Base-by-base conservation (phyloP, 2,113 vertebrate genomes). In the Rostratula benghalensis region DNA sequence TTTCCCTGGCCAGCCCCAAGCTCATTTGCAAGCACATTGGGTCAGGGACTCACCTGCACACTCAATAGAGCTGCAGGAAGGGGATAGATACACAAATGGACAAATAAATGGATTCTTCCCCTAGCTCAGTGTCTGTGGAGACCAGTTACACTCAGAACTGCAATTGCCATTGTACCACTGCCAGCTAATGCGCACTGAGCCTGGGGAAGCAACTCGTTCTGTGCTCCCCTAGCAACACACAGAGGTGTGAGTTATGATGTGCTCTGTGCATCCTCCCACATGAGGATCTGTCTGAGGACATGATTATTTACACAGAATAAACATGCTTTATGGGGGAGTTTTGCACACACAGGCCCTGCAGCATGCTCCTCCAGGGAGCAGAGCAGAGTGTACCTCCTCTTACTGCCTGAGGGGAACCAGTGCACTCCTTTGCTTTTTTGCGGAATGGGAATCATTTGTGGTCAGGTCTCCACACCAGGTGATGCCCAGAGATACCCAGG, bases 121-220 rank as follows among this genome's bases (percentile, higher is more conserved):
- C 16, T 35, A 4, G 16, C 35, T 54, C 22, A 11, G 46, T 74
- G 85, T 22, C 28, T 83, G 43, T 21, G 70, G 74, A 77, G n/a
- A 10, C 48, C 46, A 54, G 30, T 57, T 37, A 46, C 1, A 1
- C 45, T 86, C 68, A 56, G 70, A 64, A 54, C 18, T 22, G 4
- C 12, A 35, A 81, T 8, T 59, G 59, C 68, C 30, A 41, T 45
- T 0, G 0, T 53, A 56, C 51, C 53, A 71, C 46, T 1, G 0
- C 0, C 3, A 77, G 33, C 53, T 93, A 37, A 63, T 51, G 37
- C 0, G 2, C 21, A 17, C 68, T 28, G 43, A 1, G 1, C 31
- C 7, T 5, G 4, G 22, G 31, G 43, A 68, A 78, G 78, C 24
- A 64, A 28, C 33, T 41, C 0, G 0, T 75, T 65, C 53, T 43